These are phyloP conservation scores for Gibbula magus DNA, from an alignment of 2,888 invertebrate species.

Conservation along the genomic window DNA sequence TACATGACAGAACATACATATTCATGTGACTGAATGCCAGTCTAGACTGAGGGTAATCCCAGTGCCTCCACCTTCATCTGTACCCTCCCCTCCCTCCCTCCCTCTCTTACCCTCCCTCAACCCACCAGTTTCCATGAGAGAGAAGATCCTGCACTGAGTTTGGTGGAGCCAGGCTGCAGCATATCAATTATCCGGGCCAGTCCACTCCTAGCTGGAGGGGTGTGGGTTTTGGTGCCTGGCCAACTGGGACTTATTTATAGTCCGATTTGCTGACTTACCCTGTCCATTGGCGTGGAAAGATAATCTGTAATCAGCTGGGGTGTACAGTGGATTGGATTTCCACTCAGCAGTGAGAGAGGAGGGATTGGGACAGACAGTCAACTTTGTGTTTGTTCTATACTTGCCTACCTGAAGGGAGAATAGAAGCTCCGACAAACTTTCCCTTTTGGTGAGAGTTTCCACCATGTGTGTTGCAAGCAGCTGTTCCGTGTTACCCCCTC, in stretches of 20 bases:
- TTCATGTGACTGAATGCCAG: too few species aligned
- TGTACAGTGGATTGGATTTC: slow-evolving; percentile 14
- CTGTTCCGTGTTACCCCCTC: background rate
- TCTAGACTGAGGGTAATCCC: too few species aligned
- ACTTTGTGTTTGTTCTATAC: too few species aligned
- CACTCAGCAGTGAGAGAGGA: background rate
- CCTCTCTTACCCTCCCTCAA: background rate
- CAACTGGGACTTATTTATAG: background rate
- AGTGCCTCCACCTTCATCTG: background rate
- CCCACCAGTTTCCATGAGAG: too few species aligned
- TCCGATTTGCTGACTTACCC: background rate
- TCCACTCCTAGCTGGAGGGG: slow-evolving; percentile 1
- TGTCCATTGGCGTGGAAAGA: slow-evolving; percentile 9
- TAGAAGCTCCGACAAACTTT: background rate
- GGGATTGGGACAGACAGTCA: background rate
- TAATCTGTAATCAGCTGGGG: background rate
- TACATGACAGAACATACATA: too few species aligned
- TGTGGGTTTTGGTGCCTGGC: background rate
- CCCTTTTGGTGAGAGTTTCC: slow-evolving; percentile 1
- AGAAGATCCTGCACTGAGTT: background rate
- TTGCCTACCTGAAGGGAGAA: too few species aligned
- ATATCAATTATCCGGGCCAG: slow-evolving; percentile 26
- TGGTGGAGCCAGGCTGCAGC: slow-evolving; percentile 4
- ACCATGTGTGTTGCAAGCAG: background rate
- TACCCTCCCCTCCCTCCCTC: background rate